Evolutionary conservation across 1,140 invertebrate species (phyloP), one percentile per base, ranked within the genome.

Genomic region (Lutraria rhynchaena): DNA sequence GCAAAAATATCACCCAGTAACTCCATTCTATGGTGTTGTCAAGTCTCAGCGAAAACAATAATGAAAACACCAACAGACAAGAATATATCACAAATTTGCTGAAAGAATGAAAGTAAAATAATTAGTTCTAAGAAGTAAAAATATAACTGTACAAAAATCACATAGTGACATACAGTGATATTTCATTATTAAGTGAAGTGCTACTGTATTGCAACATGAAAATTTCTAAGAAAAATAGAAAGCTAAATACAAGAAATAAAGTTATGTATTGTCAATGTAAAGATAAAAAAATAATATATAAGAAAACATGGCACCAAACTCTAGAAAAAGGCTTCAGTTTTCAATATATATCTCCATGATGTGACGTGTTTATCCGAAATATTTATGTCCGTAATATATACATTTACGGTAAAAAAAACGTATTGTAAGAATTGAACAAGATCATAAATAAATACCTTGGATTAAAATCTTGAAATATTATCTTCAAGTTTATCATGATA

Each of bases 81-180:
- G 95, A 95, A 93, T 99, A 97, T 19, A 99, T 97, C 84, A 99
- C 94, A 93, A 99, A 99, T 94, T 99, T 99, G 93, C 98, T 99
- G 94, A 51, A 95, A 94, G 82, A 63, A 69, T 22, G 19, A 84
- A 41, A 7, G 27, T 19, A 69, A 19, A 49, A 19, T 11, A 31
- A 69, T 69, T 53, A 19, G 11, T 9, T 83, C 11, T n/a, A n/a
- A n/a, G n/a, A n/a, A n/a, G n/a, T n/a, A n/a, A n/a, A n/a, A n/a
- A n/a, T n/a, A n/a, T n/a, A n/a, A n/a, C n/a, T n/a, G n/a, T n/a
- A n/a, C n/a, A n/a, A n/a, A n/a, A n/a, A n/a, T n/a, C n/a, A n/a
- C n/a, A n/a, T n/a, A n/a, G n/a, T n/a, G n/a, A n/a, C n/a, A n/a
- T n/a, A n/a, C n/a, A n/a, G n/a, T n/a, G n/a, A n/a, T n/a, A n/a